Percentiles rank a stretch among this genome's conserved stretches.
Conservation (phyloP, 2,113 vertebrate genomes). For the Sterrhoptilus dennistouni region DNA sequence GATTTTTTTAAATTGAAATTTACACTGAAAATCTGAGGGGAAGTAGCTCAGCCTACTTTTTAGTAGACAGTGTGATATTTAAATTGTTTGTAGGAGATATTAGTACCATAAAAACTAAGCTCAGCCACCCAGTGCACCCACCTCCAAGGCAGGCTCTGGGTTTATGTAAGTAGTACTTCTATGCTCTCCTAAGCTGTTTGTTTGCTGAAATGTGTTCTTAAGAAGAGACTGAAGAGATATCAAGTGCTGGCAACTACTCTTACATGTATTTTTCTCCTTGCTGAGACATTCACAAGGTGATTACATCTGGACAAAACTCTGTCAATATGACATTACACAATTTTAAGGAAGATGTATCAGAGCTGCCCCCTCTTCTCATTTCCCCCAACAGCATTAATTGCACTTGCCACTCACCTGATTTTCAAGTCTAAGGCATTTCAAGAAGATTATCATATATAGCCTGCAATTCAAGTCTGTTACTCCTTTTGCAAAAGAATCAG, state of each 20-base stretch:
- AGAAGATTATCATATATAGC: conserved; percentile 21
- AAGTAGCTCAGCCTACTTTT: neutral
- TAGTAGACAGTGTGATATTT: neutral
- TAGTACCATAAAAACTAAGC: neutral
- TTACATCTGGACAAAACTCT: neutral
- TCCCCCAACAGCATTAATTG: neutral
- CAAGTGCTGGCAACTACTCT: neutral
- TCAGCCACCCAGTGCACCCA: neutral
- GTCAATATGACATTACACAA: neutral
- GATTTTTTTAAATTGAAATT: neutral
- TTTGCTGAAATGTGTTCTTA: neutral
- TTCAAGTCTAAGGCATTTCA: neutral
- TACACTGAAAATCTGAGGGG: neutral
- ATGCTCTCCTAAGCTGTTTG: neutral
- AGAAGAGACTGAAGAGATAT: neutral
- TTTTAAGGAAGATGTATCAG: neutral
- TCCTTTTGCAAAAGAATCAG: conserved; percentile 58
- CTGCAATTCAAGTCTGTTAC: conserved; percentile 18
- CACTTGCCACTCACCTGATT: neutral
- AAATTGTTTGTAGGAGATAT: neutral
- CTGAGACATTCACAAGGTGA: neutral
- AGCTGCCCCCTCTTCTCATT: neutral
- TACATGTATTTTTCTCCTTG: neutral
- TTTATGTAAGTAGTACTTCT: neutral
- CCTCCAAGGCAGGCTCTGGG: neutral